phyloP scores from a whole-genome alignment of 2,113 vertebrate species.

The Eurypyga helias region DNA sequence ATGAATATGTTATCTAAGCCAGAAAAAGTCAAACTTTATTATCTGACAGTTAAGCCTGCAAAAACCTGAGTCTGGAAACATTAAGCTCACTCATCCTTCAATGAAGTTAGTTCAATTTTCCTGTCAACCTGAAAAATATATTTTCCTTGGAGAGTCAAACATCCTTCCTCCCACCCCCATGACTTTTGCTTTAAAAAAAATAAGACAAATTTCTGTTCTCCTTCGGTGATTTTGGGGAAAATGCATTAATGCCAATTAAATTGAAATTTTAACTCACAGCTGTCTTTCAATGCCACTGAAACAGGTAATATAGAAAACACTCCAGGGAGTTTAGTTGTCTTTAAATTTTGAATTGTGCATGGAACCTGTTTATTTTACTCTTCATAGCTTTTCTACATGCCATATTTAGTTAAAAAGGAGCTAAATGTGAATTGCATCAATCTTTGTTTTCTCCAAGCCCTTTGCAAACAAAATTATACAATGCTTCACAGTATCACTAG shows the following conservation, averaged over 20 bases:
- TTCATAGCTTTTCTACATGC: neutral
- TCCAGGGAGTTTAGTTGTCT: neutral
- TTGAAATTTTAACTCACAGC: constrained; percentile 1
- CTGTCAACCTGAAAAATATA: constrained; percentile 41
- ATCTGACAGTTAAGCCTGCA: neutral
- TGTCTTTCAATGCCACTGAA: constrained; percentile 16
- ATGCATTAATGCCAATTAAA: constrained; percentile 28
- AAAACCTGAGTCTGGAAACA: neutral
- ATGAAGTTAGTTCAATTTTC: constrained; percentile 39
- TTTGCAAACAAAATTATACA: neutral
- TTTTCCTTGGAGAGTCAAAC: constrained; percentile 27
- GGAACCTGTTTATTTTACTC: neutral
- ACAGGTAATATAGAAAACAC: neutral
- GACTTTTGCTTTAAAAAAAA: neutral
- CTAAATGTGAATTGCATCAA: neutral
- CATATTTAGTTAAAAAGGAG: neutral
- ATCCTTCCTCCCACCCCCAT: neutral
- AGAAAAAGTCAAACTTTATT: neutral
- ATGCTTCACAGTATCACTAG: neutral
- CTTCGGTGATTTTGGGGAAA: neutral
- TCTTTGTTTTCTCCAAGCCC: neutral
- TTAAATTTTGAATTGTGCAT: neutral
- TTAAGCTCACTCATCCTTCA: constrained; percentile 11
- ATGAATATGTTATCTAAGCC: neutral
- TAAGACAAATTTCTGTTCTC: neutral